Percentiles rank a stretch among this genome's conserved stretches.
These are phyloP conservation scores for Carapus acus DNA, from an alignment of 2,797 vertebrate species.

Conservation along the genomic window DNA sequence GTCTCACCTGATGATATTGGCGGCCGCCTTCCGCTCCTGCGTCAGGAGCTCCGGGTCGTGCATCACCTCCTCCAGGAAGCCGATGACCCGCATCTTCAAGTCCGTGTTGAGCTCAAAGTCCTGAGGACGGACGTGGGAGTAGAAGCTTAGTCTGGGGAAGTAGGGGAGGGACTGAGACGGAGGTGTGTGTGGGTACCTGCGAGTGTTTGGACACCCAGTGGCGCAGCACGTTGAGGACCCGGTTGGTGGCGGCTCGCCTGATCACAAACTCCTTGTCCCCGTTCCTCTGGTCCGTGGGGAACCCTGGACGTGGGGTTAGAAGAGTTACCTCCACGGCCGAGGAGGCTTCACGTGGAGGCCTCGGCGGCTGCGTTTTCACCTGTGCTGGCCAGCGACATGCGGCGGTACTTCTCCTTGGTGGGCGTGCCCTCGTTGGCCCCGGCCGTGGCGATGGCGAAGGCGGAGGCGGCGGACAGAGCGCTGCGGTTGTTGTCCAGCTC, in stretches of 20 bases:
- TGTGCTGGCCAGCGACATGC: slow-evolving; percentile 90
- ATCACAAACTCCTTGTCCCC: slow-evolving; percentile 98
- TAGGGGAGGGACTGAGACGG: neutral
- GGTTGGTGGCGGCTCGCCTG: slow-evolving; percentile 89
- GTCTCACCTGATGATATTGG: slow-evolving; percentile 97
- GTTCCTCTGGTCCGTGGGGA: slow-evolving; percentile 88
- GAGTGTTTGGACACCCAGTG: slow-evolving; percentile 98
- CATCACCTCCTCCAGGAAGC: slow-evolving; percentile 95
- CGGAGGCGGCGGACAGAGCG: slow-evolving; percentile 86
- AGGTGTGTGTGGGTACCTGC: too few relatives aligned
- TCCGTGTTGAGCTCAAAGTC: slow-evolving; percentile 89
- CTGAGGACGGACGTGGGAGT: slow-evolving; percentile 59
- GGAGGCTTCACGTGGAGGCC: neutral
- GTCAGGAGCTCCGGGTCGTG: slow-evolving; percentile 92
- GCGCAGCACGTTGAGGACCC: slow-evolving; percentile 91
- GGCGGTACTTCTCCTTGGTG: slow-evolving; percentile 91
- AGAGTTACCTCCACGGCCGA: slow-evolving; percentile 2
- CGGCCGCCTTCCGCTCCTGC: slow-evolving; percentile 92
- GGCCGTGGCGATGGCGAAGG: slow-evolving; percentile 93
- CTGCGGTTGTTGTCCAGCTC: slow-evolving; percentile 83
- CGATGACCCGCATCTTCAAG: slow-evolving; percentile 84
- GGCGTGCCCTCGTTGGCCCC: slow-evolving; percentile 95
- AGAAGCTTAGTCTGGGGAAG: slow-evolving; percentile 7
- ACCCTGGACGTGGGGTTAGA: slow-evolving; percentile 67
- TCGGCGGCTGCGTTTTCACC: too few relatives aligned